Evolutionary conservation across 2,888 invertebrate genomes (phyloP), one percentile per base, ranked within the genome.

Genomic region (Schizaphis graminum): DNA sequence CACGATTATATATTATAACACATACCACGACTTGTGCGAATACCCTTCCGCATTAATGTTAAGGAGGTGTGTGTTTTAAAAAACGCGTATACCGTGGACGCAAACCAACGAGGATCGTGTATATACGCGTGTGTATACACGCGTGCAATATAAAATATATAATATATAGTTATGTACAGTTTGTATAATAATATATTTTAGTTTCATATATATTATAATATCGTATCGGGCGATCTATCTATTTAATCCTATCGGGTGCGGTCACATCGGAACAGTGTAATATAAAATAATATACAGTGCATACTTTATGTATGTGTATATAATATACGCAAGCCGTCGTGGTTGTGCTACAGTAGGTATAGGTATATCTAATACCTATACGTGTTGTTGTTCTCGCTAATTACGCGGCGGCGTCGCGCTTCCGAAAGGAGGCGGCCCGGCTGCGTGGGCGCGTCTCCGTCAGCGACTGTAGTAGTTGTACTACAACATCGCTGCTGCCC

Each of bases 401-500:
- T 91, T 85, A 91, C 56, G 56, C 77, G 77, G 85, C 90, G 57
- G 87, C 53, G 84, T 91, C 28, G 84, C 56, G 91, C 91, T 91
- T 91, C 91, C 91, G 91, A 85, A 91, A 91, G 84, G 85, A 91
- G 91, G 91, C 91, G 91, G 89, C 89, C 77, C 91, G 91, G 91
- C 21, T 28, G 91, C 57, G 91, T 84, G 91, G 91, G 91, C 53
- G 91, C 91, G 91, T 41, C 85, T 11, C 16, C 49, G 26, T 53
- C 35, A 84, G 44, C 91, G 88, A 35, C 77, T 77, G 35, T 61
- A 85, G 26, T 87, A 47, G 87, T 87, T 44, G 16, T 87, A 44
- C 49, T 28, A 28, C 87, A 26, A n/a, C 87, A 13, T 1, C 49
- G 67, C 67, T 28, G 47, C 90, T 13, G n/a, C 47, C 28, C 41